Evolutionary conservation across 2,888 invertebrate genomes (phyloP).

Genomic region (Pedicia rivosa): DNA sequence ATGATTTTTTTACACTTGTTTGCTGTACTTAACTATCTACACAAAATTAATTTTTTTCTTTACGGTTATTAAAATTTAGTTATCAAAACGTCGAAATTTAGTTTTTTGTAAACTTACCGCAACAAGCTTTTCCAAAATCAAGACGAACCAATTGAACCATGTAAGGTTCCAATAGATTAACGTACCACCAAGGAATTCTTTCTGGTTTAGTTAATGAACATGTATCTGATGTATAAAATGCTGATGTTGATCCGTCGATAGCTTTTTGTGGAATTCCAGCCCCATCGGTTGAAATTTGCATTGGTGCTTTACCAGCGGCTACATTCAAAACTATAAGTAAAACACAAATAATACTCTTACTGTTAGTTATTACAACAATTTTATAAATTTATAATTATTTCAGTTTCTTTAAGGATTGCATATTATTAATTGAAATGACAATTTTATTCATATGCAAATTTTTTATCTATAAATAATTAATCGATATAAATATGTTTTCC

Average conservation of each 20-base stretch:
- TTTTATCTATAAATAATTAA: no score
- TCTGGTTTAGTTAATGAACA: conserved; percentile 76
- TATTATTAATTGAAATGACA: no score
- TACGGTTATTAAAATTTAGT: background rate
- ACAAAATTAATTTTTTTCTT: background rate
- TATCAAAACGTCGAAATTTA: background rate
- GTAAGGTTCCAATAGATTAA: conserved; percentile 83
- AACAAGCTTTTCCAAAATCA: conserved; percentile 82
- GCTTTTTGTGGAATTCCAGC: conserved; percentile 80
- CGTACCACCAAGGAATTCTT: conserved; percentile 88
- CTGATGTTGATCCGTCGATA: conserved; percentile 78
- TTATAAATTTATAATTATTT: no score
- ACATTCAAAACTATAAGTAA: conserved; percentile 64
- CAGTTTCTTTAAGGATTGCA: no score
- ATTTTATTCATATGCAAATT: no score
- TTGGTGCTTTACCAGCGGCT: conserved; percentile 87
- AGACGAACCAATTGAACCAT: conserved; percentile 85
- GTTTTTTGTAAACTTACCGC: conserved; percentile 56
- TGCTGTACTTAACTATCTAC: no score
- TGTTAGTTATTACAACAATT: background rate
- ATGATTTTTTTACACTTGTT: no score
- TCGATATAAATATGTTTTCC: no score
- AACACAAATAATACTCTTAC: no score
- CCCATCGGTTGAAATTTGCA: conserved; percentile 75
- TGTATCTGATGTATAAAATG: conserved; percentile 64